Conservation (phyloP, 2,888 invertebrate species). For the Hypolimnas misippus region DNA sequence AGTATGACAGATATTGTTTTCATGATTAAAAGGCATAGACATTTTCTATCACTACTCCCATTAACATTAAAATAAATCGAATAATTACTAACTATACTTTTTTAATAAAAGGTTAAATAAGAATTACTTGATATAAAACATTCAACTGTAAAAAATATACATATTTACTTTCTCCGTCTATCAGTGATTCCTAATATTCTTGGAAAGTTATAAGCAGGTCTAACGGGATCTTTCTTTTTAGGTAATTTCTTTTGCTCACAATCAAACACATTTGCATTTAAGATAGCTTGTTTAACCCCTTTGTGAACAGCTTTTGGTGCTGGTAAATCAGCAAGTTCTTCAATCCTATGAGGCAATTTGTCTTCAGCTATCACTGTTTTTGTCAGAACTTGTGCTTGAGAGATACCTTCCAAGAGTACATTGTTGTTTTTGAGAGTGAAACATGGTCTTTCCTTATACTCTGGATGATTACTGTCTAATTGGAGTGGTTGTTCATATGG, state of each 20-base stretch:
- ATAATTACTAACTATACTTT: too few species aligned
- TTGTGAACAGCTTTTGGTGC: constrained; percentile 81
- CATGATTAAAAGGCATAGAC: too few species aligned
- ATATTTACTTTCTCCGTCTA: constrained; percentile 86
- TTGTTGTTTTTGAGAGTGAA: constrained; percentile 84
- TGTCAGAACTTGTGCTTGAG: constrained; percentile 92
- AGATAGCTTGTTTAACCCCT: constrained; percentile 85
- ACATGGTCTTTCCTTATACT: constrained; percentile 86
- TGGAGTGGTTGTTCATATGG: constrained; percentile 64
- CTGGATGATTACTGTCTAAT: constrained; percentile 85
- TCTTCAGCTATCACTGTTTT: constrained; percentile 88
- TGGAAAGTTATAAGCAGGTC: constrained; percentile 89
- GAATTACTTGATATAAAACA: background rate
- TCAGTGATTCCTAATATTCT: constrained; percentile 90
- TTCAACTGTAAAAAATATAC: background rate
- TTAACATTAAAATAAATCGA: too few species aligned
- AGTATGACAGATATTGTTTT: too few species aligned
- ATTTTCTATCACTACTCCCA: too few species aligned
- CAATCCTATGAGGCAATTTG: constrained; percentile 85
- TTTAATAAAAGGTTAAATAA: too few species aligned
- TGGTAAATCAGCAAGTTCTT: constrained; percentile 77
- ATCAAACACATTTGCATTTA: constrained; percentile 89
- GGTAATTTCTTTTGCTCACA: constrained; percentile 91
- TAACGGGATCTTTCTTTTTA: constrained; percentile 86
- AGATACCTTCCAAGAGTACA: constrained; percentile 88